Evolutionary conservation across 2,113 vertebrate genomes (phyloP), one percentile per base, ranked within the genome.

Genomic region (Hippocampus guttulatus): DNA sequence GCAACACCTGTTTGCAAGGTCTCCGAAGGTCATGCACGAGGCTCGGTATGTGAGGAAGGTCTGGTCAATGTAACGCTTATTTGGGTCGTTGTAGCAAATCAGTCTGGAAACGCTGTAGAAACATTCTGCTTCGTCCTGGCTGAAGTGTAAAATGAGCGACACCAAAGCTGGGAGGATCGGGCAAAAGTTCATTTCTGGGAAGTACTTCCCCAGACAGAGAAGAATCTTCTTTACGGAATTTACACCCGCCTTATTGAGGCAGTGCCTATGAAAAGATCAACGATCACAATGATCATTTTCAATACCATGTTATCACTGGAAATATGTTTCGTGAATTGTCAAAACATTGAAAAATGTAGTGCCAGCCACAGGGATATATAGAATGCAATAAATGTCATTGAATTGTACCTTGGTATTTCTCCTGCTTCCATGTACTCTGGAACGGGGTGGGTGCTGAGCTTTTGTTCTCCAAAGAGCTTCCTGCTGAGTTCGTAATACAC

Each of bases 11-110:
- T 92, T 95, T 57, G 94, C 94, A 41, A 96, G 87, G 80, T 96
- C 95, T 7, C 94, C 93, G 18, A 96, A 95, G 61, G 95, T 95
- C 94, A 96, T 95, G 75, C 93, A 94, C 58, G 94, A 95, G 2
- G 94, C 93, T 12, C 90, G 88, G 77, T 93, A 92, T 38, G 92
- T 93, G 67, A 95, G 87, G 81, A 95, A 95, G 57, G 92, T 94
- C 79, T 93, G 92, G 84, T 95, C 93, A 2, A 95, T 88, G 84
- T 94, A 95, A 49, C 85, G 91, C 79, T 92, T 92, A 69, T 94
- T 92, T 16, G 91, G 88, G 74, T 94, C 90, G 0, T 89, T 90
- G 90, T 93, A 95, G 68, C 89, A 83, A 4, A 95, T 85, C 8
- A 95, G 93, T 23, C 89, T 86, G 51, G 92, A 91, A 67, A 93